These are phyloP conservation scores for Pomatostomus ruficeps DNA, from an alignment of 2,113 vertebrate species.

Conservation along the genomic window DNA sequence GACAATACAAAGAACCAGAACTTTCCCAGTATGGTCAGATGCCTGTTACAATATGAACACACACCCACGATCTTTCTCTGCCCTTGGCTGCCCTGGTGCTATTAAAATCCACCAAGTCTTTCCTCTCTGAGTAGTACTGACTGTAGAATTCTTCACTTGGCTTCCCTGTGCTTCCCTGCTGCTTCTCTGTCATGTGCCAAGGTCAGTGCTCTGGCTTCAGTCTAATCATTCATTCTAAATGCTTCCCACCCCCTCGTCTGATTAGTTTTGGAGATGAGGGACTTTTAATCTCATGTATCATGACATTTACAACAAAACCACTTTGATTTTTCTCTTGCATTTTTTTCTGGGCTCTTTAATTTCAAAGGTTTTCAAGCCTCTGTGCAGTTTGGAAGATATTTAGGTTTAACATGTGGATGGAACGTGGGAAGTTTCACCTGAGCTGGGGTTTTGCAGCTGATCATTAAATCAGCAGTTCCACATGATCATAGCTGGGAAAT, in stretches of 20 bases:
- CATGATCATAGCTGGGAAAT: not conserved
- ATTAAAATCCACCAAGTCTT: not conserved
- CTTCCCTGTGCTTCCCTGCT: not conserved
- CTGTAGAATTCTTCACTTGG: not conserved
- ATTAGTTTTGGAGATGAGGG: not conserved
- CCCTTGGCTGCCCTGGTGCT: not conserved
- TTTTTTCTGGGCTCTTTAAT: not conserved
- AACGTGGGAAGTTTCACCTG: not conserved
- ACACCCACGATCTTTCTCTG: not conserved
- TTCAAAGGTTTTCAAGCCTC: not conserved
- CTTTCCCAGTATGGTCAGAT: fast-evolving
- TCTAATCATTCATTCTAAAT: not conserved
- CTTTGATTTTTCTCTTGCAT: not conserved
- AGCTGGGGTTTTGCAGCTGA: not conserved
- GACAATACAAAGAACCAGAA: not conserved
- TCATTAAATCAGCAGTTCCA: not conserved
- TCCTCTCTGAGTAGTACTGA: not conserved
- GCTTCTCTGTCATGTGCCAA: not conserved
- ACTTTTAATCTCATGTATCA: not conserved
- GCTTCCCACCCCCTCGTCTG: not conserved
- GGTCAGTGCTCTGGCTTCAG: not conserved
- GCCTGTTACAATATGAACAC: not conserved
- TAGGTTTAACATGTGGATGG: not conserved
- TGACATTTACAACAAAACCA: not conserved
- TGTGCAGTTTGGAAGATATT: not conserved